Percentiles rank a stretch among this genome's conserved stretches.
These are phyloP conservation scores for Brevimyrus niger DNA, from an alignment of 2,113 vertebrate species.

Conservation along the genomic window DNA sequence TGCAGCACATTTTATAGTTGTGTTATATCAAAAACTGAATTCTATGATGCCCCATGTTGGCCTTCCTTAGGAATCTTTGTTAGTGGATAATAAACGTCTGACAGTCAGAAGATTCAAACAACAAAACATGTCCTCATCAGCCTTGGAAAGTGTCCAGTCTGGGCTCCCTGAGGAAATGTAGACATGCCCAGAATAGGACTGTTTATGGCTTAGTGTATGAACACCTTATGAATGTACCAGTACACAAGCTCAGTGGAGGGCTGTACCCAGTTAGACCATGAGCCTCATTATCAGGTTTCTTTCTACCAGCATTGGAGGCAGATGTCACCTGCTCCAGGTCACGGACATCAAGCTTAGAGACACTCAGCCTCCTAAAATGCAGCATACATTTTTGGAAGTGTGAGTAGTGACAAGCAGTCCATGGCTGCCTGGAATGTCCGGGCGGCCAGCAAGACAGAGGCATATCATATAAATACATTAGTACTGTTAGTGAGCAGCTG, in stretches of 20 bases:
- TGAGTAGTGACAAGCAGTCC: not conserved
- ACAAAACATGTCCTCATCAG: not conserved
- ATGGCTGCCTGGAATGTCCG: not conserved
- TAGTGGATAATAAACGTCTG: not conserved
- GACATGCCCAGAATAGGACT: not conserved
- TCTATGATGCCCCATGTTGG: too few relatives aligned
- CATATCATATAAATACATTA: not conserved
- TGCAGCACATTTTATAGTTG: too few relatives aligned
- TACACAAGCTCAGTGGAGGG: conserved; percentile 35
- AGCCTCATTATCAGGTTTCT: not conserved
- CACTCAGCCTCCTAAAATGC: not conserved
- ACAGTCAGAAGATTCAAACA: not conserved
- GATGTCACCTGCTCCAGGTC: conserved; percentile 27
- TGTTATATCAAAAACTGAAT: not conserved
- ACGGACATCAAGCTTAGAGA: conserved; percentile 7
- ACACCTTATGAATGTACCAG: conserved; percentile 22
- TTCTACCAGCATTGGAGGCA: not conserved
- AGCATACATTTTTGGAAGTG: not conserved
- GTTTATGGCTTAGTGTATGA: not conserved
- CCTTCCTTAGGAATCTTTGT: not conserved
- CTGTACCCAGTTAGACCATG: conserved; percentile 4
- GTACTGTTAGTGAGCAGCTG: not conserved
- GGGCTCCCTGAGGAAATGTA: not conserved
- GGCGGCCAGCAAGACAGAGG: not conserved
- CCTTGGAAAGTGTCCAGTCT: not conserved